Evolutionary conservation across 1,140 invertebrate species (phyloP).

Genomic region (Akabosia matsudoensis): DNA sequence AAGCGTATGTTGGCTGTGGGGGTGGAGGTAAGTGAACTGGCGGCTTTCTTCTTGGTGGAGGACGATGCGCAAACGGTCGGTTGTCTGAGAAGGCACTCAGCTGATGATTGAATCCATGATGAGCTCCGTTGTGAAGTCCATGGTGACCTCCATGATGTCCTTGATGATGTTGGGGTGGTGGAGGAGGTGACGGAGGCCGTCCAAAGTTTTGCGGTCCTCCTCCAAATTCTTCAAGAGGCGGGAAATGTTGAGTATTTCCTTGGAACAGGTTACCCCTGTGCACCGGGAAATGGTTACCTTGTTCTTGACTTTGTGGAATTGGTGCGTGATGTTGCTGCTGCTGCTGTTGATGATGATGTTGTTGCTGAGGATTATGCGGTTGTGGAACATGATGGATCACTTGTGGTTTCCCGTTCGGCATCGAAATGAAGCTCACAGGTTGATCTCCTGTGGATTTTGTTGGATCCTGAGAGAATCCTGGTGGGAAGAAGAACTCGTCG

Average conservation of each 20-base stretch:
- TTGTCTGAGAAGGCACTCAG: no score
- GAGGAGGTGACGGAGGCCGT: neutral
- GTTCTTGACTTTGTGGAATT: conserved; percentile 2
- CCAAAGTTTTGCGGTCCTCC: neutral
- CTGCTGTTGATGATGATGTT: neutral
- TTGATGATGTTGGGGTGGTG: neutral
- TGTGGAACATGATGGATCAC: conserved; percentile 43
- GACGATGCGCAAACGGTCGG: neutral
- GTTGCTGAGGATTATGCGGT: conserved; percentile 14
- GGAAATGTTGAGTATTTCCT: neutral
- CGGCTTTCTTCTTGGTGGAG: neutral
- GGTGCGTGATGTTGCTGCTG: neutral
- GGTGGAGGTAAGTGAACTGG: no score
- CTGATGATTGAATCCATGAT: neutral
- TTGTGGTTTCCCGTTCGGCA: conserved; percentile 37
- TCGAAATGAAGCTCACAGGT: conserved; percentile 43
- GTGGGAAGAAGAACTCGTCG: conserved; percentile 40
- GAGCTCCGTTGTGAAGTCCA: neutral
- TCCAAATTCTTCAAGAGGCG: neutral
- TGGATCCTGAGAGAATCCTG: conserved; percentile 33
- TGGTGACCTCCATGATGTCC: neutral
- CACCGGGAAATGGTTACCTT: neutral
- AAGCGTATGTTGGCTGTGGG: neutral
- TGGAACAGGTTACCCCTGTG: neutral
- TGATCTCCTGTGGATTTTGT: conserved; percentile 23